These are phyloP conservation scores for Pachypsylla venusta DNA, from an alignment of 1,140 invertebrate species.

Conservation along the genomic window DNA sequence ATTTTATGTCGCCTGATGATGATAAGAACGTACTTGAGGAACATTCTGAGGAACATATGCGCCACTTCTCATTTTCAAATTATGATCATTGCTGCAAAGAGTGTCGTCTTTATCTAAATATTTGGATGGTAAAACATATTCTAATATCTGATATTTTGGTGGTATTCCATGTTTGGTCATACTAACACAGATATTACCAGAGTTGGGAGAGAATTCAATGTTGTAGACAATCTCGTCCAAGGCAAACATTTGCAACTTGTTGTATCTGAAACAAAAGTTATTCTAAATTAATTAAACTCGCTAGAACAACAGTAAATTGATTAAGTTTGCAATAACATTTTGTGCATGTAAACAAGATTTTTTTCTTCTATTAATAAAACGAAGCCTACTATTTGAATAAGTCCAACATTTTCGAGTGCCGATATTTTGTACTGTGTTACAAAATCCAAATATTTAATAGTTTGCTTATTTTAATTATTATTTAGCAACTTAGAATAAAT, in stretches of 20 bases:
- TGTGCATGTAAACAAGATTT: not conserved
- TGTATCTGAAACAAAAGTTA: not conserved
- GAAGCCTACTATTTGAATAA: not conserved
- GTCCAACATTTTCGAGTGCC: not conserved
- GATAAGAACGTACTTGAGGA: not conserved
- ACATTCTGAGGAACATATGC: not conserved
- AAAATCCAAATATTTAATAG: not conserved
- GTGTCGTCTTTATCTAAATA: not conserved
- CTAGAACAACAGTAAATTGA: not conserved
- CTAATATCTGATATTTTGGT: not conserved
- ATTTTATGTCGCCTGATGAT: not conserved
- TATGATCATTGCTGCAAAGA: not conserved
- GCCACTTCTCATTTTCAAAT: not conserved
- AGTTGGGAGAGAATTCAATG: not conserved
- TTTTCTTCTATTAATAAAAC: not conserved
- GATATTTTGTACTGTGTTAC: not conserved
- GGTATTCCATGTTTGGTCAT: too few relatives aligned
- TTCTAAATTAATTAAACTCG: not conserved
- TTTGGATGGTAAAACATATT: not conserved
- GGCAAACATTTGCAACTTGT: constrained; percentile 4
- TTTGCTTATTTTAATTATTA: too few relatives aligned
- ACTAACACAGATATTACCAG: not conserved
- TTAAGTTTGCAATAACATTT: not conserved
- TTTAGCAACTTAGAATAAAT: too few relatives aligned
- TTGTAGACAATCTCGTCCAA: not conserved